Percentiles rank a stretch among this genome's conserved stretches.
These are phyloP conservation scores for Phacellophora camtschatica DNA, from an alignment of 30 jellyfish, hydroid and myxozoan species.

Conservation along the genomic window DNA sequence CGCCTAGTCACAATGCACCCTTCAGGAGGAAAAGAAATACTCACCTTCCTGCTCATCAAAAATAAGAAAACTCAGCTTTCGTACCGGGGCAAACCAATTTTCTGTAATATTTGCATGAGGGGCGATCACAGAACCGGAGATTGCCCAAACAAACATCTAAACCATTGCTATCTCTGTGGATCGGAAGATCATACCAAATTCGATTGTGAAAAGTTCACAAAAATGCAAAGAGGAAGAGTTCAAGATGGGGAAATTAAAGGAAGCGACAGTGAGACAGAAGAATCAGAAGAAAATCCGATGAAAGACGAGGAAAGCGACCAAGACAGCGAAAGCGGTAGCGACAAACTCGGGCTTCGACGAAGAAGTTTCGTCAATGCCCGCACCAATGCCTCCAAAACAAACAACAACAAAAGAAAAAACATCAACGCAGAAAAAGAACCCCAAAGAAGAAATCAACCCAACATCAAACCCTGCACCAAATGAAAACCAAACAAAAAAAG, in stretches of 20 bases:
- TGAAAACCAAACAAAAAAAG: no score
- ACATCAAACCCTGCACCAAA: no score
- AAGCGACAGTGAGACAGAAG: neutral
- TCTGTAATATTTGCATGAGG: neutral
- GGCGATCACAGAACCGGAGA: neutral
- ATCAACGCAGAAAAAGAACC: no score
- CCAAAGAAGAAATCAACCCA: no score
- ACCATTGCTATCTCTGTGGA: neutral
- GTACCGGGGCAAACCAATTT: neutral
- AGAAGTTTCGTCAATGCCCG: no score
- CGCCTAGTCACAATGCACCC: neutral
- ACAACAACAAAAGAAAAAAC: no score
- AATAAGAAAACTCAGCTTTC: neutral
- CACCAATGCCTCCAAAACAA: no score
- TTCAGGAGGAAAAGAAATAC: neutral
- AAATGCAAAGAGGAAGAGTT: neutral
- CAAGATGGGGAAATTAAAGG: neutral
- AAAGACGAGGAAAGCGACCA: no score
- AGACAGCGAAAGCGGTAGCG: no score
- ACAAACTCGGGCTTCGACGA: no score
- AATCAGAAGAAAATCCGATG: neutral
- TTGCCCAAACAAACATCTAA: neutral
- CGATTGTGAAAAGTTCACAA: neutral
- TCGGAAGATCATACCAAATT: neutral
- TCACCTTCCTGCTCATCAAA: neutral